Conservation (phyloP, 2,113 vertebrate genomes). For the Sterrhoptilus dennistouni region DNA sequence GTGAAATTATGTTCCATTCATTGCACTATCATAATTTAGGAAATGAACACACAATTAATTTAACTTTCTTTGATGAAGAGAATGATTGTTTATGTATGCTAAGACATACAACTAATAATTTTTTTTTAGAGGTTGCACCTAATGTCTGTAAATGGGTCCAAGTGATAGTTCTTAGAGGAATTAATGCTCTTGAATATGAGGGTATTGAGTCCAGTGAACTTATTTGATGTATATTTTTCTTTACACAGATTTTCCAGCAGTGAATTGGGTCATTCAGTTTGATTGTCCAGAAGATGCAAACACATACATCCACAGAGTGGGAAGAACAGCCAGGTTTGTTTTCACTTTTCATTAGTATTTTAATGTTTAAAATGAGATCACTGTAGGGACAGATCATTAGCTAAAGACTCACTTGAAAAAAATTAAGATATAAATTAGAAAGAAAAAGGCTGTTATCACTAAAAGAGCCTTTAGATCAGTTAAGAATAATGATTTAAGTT, state of each 20-base stretch:
- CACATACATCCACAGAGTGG: constrained; percentile 96
- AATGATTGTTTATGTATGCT: constrained; percentile 31
- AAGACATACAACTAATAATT: constrained; percentile 26
- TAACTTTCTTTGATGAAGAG: constrained; percentile 39
- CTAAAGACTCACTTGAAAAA: neutral
- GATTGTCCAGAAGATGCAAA: constrained; percentile 96
- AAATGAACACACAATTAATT: constrained; percentile 53
- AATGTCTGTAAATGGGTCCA: constrained; percentile 1
- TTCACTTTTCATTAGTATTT: neutral
- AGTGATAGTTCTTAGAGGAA: neutral
- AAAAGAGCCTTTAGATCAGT: neutral
- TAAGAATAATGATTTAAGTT: neutral
- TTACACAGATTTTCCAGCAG: constrained; percentile 88
- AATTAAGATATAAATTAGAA: neutral
- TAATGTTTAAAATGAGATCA: neutral
- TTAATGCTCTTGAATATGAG: neutral
- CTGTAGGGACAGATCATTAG: neutral
- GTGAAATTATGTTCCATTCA: constrained; percentile 46
- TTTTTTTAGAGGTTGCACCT: constrained; percentile 28
- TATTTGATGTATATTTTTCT: neutral
- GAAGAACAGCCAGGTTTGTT: constrained; percentile 89
- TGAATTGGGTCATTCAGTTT: constrained; percentile 98
- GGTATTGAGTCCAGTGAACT: neutral
- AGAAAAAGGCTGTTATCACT: neutral
- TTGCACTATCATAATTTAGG: neutral